Evolutionary conservation across 2,113 vertebrate species (phyloP).

Genomic region (Aepyceros melampus): DNA sequence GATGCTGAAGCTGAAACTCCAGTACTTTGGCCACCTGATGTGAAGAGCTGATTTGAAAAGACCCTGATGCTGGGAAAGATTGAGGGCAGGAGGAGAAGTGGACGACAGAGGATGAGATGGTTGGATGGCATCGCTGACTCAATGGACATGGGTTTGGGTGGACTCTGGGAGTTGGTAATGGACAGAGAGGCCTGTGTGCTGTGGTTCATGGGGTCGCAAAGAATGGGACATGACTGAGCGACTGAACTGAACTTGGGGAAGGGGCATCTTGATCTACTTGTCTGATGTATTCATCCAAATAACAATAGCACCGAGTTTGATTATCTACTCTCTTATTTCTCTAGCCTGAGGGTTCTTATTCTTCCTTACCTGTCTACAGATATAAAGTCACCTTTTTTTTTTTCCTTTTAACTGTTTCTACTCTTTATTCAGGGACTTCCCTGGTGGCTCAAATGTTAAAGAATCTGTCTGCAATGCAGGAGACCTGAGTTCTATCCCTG

Average conservation of each 20-base stretch:
- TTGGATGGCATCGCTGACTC: too few relatives aligned
- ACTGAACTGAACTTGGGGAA: not conserved
- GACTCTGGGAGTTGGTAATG: too few relatives aligned
- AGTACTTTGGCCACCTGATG: too few relatives aligned
- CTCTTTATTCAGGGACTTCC: not conserved
- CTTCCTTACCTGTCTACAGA: not conserved
- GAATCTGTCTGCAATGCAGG: not conserved
- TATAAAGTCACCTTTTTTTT: not conserved
- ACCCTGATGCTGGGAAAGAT: too few relatives aligned
- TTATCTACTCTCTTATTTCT: not conserved
- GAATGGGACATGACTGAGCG: too few relatives aligned
- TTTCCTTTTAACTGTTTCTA: not conserved
- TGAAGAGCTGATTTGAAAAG: too few relatives aligned
- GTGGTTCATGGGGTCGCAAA: fast-evolving
- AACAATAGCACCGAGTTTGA: not conserved
- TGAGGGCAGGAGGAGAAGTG: too few relatives aligned
- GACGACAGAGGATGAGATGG: too few relatives aligned
- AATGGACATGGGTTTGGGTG: too few relatives aligned
- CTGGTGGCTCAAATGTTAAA: not conserved
- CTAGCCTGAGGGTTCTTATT: not conserved
- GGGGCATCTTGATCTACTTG: not conserved
- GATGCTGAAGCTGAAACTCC: too few relatives aligned
- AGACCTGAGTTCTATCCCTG: not conserved
- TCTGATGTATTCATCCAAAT: not conserved
- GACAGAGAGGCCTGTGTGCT: too few relatives aligned